Evolutionary conservation across 2,113 vertebrate genomes (phyloP).

Genomic region (Probosciger aterrimus): DNA sequence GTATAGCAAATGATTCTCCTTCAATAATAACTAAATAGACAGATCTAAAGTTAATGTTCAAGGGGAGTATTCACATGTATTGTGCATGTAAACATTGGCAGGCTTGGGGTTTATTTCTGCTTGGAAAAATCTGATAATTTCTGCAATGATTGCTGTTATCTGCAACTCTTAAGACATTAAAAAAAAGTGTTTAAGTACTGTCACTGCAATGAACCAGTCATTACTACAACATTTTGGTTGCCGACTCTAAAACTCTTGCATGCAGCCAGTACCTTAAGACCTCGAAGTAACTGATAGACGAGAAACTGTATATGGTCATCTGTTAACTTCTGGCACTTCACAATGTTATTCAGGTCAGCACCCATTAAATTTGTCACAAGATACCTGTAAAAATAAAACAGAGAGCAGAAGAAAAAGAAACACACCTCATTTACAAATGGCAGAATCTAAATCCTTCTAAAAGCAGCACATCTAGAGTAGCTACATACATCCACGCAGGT

Average conservation of each 20-base stretch:
- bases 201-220: not conserved
- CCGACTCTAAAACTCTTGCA: not conserved
- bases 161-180: not conserved
- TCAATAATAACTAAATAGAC: not conserved
- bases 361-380: slow-evolving; percentile 98
- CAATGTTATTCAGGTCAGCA: slow-evolving; percentile 96
- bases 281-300: slow-evolving; percentile 94
- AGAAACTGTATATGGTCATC: slow-evolving; percentile 97
- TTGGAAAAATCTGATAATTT: not conserved
- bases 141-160: not conserved
- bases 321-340: slow-evolving; percentile 94
- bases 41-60: not conserved
- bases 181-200: not conserved
- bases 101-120: not conserved
- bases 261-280: slow-evolving; percentile 86
- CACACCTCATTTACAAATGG: not conserved
- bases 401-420: not conserved
- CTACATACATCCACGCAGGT: not conserved
- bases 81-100: not conserved
- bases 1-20: not conserved
- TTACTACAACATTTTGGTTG: not conserved
- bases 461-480: not conserved
- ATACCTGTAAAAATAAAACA: slow-evolving; percentile 78
- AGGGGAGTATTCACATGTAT: not conserved
- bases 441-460: not conserved